Evolutionary conservation across 2,797 vertebrate species (phyloP).

Genomic region (Sebastes glaucus): DNA sequence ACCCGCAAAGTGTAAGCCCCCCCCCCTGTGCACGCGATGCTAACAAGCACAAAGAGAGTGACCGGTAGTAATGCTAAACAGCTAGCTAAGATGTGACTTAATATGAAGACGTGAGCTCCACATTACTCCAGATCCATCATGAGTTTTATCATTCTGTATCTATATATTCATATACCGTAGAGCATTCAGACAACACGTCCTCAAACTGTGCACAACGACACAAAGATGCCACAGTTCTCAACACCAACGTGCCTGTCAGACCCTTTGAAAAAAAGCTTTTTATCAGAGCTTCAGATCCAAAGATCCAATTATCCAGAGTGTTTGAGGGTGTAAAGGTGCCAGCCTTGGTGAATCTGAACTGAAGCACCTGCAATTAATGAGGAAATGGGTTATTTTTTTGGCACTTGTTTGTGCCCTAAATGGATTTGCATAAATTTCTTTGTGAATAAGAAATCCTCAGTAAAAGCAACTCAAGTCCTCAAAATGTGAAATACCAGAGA

Average conservation of each 20-base stretch:
- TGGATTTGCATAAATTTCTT: background rate
- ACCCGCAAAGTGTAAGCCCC: constrained; percentile 91
- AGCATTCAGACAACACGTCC: too few species aligned
- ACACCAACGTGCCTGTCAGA: background rate
- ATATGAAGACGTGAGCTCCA: background rate
- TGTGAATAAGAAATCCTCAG: background rate
- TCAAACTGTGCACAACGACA: too few species aligned
- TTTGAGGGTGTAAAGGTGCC: background rate
- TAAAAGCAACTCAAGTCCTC: background rate
- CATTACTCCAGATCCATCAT: background rate
- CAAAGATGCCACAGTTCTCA: too few species aligned
- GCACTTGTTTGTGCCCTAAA: background rate
- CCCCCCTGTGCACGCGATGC: background rate
- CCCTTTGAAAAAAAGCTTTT: background rate
- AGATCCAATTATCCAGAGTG: background rate
- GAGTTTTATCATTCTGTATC: too few species aligned
- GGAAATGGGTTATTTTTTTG: background rate
- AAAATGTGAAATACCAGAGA: background rate
- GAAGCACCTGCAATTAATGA: background rate
- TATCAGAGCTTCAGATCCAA: background rate
- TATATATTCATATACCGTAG: too few species aligned
- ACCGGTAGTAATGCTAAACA: background rate
- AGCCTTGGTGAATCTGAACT: background rate
- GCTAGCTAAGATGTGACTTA: background rate
- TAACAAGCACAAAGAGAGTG: background rate